Conservation (phyloP, 2,888 invertebrate species). For the Brachyptera putata region DNA sequence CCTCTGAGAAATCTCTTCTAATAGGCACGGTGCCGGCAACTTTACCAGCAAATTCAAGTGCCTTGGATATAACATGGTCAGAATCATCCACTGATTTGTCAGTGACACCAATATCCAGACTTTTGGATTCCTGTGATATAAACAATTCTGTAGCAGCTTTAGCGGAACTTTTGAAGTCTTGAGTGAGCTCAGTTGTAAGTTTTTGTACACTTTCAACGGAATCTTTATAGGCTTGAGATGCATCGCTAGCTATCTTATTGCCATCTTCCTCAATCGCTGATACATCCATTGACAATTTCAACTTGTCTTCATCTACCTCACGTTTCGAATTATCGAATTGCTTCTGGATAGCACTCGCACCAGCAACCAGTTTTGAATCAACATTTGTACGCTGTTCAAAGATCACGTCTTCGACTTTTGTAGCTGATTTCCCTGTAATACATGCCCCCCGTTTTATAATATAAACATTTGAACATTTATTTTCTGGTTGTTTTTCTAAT, state of each 20-base stretch:
- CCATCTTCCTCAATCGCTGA: too few relatives aligned
- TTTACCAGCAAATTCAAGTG: constrained; percentile 14
- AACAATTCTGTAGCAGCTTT: background rate
- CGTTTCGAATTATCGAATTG: too few relatives aligned
- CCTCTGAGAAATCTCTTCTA: background rate
- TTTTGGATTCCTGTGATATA: constrained; percentile 1
- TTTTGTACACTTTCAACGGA: too few relatives aligned
- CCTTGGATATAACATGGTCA: constrained; percentile 3
- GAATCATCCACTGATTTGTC: background rate
- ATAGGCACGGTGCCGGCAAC: background rate
- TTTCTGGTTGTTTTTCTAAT: too few relatives aligned
- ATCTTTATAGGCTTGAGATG: too few relatives aligned
- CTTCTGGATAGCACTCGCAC: too few relatives aligned
- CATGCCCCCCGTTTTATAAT: constrained; percentile 12
- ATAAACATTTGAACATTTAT: background rate
- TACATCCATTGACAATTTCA: too few relatives aligned
- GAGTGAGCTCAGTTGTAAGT: too few relatives aligned
- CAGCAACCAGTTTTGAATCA: background rate
- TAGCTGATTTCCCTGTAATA: constrained; percentile 8
- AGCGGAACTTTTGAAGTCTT: background rate
- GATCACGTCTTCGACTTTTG: background rate
- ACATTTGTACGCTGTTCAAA: background rate
- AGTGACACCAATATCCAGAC: too few relatives aligned
- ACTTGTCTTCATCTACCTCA: too few relatives aligned
- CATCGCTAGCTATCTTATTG: too few relatives aligned